Percentiles rank a stretch among this genome's conserved stretches.
Evolutionary conservation across 1,140 invertebrate genomes (phyloP).

Genomic region (Meloidogyne hapla): DNA sequence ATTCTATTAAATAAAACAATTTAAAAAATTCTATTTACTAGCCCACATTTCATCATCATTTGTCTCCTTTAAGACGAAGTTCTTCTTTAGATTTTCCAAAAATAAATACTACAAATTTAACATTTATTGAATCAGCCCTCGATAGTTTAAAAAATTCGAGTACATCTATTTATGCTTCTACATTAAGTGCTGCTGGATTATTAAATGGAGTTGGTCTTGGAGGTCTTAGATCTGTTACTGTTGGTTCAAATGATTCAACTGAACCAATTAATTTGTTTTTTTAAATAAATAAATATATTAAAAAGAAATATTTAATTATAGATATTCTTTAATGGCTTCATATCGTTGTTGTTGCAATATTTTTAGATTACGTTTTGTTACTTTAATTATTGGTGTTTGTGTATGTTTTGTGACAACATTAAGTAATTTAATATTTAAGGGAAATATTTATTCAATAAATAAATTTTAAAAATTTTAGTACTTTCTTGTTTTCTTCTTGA

Average conservation of each 20-base stretch:
- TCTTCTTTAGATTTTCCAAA: constrained; percentile 13
- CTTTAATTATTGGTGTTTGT: constrained; percentile 11
- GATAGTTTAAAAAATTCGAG: constrained; percentile 20
- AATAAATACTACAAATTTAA: neutral
- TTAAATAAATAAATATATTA: neutral
- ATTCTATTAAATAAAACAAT: too few relatives aligned
- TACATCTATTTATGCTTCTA: constrained; percentile 29
- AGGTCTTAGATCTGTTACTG: neutral
- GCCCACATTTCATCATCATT: neutral
- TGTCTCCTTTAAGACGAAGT: neutral
- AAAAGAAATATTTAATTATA: neutral
- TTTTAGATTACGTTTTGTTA: constrained; percentile 4
- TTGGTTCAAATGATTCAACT: constrained; percentile 7
- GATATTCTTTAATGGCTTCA: constrained; percentile 16
- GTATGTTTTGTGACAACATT: constrained; percentile 5
- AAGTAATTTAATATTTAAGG: neutral
- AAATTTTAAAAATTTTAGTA: constrained; percentile 11
- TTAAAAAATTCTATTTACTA: too few relatives aligned
- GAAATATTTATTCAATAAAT: too few relatives aligned
- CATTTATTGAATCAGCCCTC: constrained; percentile 23
- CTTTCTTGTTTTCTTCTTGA: constrained; percentile 17
- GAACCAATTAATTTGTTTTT: constrained; percentile 18
- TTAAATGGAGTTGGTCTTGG: constrained; percentile 7
- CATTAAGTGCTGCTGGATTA: constrained; percentile 24
- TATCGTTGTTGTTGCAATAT: constrained; percentile 19